Evolutionary conservation across 2,113 vertebrate species (phyloP), one percentile per base, ranked within the genome.

Genomic region (Agapornis roseicollis): DNA sequence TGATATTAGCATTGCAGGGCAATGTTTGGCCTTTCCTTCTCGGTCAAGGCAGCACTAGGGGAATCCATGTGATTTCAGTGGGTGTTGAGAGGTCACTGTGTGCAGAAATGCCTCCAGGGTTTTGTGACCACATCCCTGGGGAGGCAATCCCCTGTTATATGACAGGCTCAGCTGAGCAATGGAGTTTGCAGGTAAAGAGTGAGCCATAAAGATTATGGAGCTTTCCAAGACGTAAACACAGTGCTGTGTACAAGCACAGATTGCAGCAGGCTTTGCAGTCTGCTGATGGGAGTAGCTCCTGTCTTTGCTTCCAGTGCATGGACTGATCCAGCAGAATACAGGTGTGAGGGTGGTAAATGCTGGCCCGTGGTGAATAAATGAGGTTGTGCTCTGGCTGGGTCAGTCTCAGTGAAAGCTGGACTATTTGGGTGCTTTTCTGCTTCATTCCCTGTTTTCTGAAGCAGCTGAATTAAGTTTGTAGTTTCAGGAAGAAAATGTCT

Each of bases 31-130:
- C 87, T 95, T 83, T 81, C 33, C 15, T 86, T 64, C 70, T 37
- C 24, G 1, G 10, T 56, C 15, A 58, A 95, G 41, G 58, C 58
- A 70, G 33, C 0, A 1, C 61, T 86, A 6, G 41, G 41, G 80
- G 76, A 84, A 95, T 17, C 70, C 88, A 90, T 42, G 64, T 94
- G 90, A 85, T 77, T 69, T 93, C 50, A 81, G 84, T 96, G 96
- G 89, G 58, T 95, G 82, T 80, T 96, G 42, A 53, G 56, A 66
- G 69, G 47, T n/a, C 3, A 2, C 80, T 88, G 78, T 6, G 11
- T 70, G 58, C 73, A 83, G 93, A 91, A 53, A 58, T 64, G 74
- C 85, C 55, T 44, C 20, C 9, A 14, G 66, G 76, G 64, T 78
- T 88, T 88, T 82, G 46, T 55, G 84, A 79, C 19, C 9, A 15